Percentiles rank a stretch among this genome's conserved stretches.
Conservation (phyloP, 1,140 invertebrate species). For the Zaprionus inermis region DNA sequence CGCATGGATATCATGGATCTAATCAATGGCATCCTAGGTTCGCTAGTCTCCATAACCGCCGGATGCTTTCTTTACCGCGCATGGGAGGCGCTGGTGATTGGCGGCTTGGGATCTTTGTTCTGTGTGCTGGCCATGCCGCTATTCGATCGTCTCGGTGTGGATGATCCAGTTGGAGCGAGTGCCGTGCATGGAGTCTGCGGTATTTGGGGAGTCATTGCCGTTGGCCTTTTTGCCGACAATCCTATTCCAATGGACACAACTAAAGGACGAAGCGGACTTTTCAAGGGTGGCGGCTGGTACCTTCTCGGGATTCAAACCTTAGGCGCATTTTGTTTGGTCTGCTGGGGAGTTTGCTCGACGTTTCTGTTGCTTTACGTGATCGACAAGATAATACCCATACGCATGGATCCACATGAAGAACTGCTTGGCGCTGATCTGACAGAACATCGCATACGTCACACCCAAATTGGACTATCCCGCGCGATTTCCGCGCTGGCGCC, state of each 20-base stretch:
- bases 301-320: constrained; percentile 93
- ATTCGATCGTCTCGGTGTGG: constrained; percentile 91
- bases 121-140: constrained; percentile 89
- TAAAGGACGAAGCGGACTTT: constrained; percentile 91
- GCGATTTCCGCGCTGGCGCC: constrained; percentile 87
- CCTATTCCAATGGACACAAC: constrained; percentile 92
- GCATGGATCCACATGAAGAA: constrained; percentile 93
- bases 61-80: constrained; percentile 94
- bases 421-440: constrained; percentile 94
- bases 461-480: constrained; percentile 86
- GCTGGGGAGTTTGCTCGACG: constrained; percentile 90
- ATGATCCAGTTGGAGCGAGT: constrained; percentile 96
- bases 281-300: constrained; percentile 94
- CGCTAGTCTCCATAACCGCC: constrained; percentile 95
- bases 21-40: constrained; percentile 95
- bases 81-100: constrained; percentile 94
- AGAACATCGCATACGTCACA: constrained; percentile 90
- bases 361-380: constrained; percentile 90
- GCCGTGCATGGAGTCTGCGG: constrained; percentile 93
- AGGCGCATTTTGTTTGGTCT: constrained; percentile 88
- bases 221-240: constrained; percentile 95
- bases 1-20: constrained; percentile 92
- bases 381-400: constrained; percentile 91
- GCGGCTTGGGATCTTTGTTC: constrained; percentile 90
- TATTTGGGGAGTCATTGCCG: constrained; percentile 92